Evolutionary conservation across 1,140 invertebrate species (phyloP), one percentile per base, ranked within the genome.

Genomic region (Chlorops oryzae): DNA sequence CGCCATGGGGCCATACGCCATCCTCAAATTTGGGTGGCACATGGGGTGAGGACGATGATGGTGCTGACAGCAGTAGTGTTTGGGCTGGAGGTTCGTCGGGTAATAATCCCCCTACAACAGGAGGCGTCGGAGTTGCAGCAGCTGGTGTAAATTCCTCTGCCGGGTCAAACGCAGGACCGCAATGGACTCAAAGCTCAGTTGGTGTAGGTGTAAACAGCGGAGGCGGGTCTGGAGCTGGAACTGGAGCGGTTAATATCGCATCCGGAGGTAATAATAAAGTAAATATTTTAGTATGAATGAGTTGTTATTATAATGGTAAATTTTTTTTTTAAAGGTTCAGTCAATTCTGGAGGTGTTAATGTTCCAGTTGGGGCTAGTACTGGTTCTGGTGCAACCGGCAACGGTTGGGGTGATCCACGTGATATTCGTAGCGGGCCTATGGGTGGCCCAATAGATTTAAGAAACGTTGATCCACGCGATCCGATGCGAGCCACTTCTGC

Each of bases 41-140:
- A 1, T 95, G 92, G 92, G 92, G 91, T 32, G 92, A 93, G 72
- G 92, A 94, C 59, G 91, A 95, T 59, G 91, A 94, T 63, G 64
- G 61, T 13, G 76, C 81, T 32, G 77, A 88, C 59, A 80, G 83
- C 5, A 82, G 81, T 3, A 88, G 84, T 58, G 85, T 89, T 52
- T 88, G 86, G 85, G 86, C 83, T 6, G 83, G 84, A 21, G 53
- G 76, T 70, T 59, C 77, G 21, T 54, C 50, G 21, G 63, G 51
- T 40, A 68, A 70, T 61, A 28, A 61, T 62, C 53, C 56, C 70
- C 43, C 67, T 69, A 28, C 50, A 38, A 47, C 60, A 41, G 55
- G 53, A 27, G 43, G 52, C 28, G 55, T 48, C 25, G 32, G 57
- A 9, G 62, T 63, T 3, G 22, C 50, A 17, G 51, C 58, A 39